These are phyloP conservation scores for Morpho deidamia DNA, from an alignment of 2,888 invertebrate genomes.

Conservation along the genomic window DNA sequence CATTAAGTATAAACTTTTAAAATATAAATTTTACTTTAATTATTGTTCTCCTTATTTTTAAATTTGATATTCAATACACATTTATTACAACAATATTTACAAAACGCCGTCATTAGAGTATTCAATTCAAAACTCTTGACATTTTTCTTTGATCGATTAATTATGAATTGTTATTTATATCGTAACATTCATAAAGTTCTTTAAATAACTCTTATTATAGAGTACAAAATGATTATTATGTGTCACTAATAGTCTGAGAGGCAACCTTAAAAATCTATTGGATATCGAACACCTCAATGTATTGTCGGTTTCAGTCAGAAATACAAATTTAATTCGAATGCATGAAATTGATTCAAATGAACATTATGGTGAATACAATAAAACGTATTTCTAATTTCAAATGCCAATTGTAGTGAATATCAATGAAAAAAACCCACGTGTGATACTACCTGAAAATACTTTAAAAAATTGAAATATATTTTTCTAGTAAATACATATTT, in stretches of 20 bases:
- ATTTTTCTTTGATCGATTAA: conserved; percentile 4
- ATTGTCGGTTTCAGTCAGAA: too few relatives aligned
- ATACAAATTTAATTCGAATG: too few relatives aligned
- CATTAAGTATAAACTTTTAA: conserved; percentile 66
- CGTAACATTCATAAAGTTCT: conserved; percentile 20
- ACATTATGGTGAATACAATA: too few relatives aligned
- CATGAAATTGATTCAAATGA: too few relatives aligned
- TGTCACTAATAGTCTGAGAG: conserved; percentile 41
- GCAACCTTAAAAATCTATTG: conserved; percentile 4
- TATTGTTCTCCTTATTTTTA: conserved; percentile 75
- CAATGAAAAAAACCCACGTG: background rate
- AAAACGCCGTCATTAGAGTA: conserved; percentile 28
- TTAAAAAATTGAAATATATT: too few relatives aligned
- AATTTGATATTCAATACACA: conserved; percentile 63
- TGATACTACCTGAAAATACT: too few relatives aligned
- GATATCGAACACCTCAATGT: too few relatives aligned
- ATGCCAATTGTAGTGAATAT: too few relatives aligned
- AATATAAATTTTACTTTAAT: conserved; percentile 71
- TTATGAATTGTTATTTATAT: conserved; percentile 22
- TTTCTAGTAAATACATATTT: background rate
- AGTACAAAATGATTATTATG: conserved; percentile 54
- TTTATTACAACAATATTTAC: conserved; percentile 68
- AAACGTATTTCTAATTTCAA: too few relatives aligned
- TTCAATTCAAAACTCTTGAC: conserved; percentile 8
- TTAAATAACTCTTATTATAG: conserved; percentile 32